Base-by-base conservation (phyloP, 2,888 invertebrate species). In the Caenorhabditis plicata region DNA sequence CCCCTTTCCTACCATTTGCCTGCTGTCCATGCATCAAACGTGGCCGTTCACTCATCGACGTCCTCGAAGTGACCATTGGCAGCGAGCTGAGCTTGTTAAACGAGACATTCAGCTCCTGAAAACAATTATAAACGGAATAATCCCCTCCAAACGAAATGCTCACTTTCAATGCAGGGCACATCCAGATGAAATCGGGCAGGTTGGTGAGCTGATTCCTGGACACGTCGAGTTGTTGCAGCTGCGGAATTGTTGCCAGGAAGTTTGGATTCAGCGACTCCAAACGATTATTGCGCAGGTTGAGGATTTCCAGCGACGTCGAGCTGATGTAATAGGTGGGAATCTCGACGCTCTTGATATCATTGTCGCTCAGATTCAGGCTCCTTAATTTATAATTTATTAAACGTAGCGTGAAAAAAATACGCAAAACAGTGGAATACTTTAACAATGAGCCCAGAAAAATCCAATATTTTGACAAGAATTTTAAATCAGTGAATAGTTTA, bases 141-240 rank as follows among this genome's bases (percentile, higher is more conserved):
- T n/a, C n/a, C n/a, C n/a, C n/a, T n/a, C n/a, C n/a, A n/a, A n/a
- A n/a, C n/a, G n/a, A n/a, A n/a, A n/a, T n/a, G n/a, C 15, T 11
- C 82, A 94, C 94, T 47, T 90, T 87, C 40, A 95, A 84, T 54
- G 89, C 88, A 0, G 91, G 89, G 1, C 92, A 88, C 13, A 87
- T 84, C 94, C 94, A 95, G 85, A 95, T 84, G 64, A 87, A 87
- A 51, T 88, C 87, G 0, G 94, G 93, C 48, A 95, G 83, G 41
- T 86, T 83, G 64, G 90, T 88, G 48, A 95, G 83, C 82, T 92
- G 91, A 83, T 96, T 96, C 83, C 92, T 91, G 0, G 93, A 91
- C n/a, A 92, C 87, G 82, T 95, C 93, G 65, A 98, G 85, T 2
- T 63, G 68, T 41, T 63, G 49, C 4, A 78, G 64, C 23, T 58